Conservation (phyloP, 2,797 vertebrate genomes). For the Gorsachius magnificus region DNA sequence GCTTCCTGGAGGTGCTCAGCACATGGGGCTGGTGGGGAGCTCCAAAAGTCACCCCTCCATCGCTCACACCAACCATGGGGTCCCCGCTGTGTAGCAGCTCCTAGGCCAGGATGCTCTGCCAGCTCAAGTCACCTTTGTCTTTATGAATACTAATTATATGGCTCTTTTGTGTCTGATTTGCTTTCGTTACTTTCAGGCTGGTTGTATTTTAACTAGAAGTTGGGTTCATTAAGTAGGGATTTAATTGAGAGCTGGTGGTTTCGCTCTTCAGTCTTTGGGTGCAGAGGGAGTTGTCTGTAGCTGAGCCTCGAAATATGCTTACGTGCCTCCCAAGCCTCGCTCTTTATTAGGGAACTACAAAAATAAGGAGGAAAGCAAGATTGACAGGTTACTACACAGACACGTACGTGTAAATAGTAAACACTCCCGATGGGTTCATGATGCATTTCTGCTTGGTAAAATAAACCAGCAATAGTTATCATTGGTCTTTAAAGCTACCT, state of each 20-base stretch:
- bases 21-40: accelerated
- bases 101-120: background rate
- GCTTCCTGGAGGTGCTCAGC: background rate
- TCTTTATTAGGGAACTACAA: background rate
- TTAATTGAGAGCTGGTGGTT: slow-evolving; percentile 4
- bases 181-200: background rate
- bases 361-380: slow-evolving; percentile 8
- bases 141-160: background rate
- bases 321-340: background rate
- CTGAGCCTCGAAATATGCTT: background rate
- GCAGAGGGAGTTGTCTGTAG: background rate
- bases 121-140: background rate
- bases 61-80: accelerated
- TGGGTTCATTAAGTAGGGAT: slow-evolving; percentile 29
- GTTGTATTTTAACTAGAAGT: background rate
- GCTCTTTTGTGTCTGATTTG: background rate
- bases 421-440: background rate
- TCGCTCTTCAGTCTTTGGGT: background rate
- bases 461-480: background rate
- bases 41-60: background rate
- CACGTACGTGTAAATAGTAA: background rate
- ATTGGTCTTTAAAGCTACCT: background rate
- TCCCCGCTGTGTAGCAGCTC: accelerated
- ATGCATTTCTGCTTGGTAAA: background rate
- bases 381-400: background rate